Base-by-base conservation (phyloP, 1,140 invertebrate species). In the Aphelenchoides besseyi region DNA sequence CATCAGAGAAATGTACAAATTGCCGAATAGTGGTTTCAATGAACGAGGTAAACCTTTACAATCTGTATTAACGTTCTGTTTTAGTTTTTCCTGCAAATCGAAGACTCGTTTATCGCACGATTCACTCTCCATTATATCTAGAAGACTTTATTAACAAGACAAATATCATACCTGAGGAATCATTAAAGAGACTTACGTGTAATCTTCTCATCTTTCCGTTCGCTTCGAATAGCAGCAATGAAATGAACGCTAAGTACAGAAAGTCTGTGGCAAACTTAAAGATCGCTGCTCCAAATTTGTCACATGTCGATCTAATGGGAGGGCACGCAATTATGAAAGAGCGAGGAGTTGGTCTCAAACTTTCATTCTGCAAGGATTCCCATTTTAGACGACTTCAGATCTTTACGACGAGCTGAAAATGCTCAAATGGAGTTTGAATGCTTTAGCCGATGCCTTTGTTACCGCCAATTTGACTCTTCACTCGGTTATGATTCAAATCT, bases 191-290 rank as follows among this genome's bases (percentile, higher is more conserved):
- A 33, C 55, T 59, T 33, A 59, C 55, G 18, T 18, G 5, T 33
- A 59, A 59, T 18, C 55, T 59, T 5, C 55, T 59, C 5, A 8
- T 59, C 5, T 59, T 29, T 59, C 55, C 55, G 55, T 18, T 59
- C 18, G 55, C 55, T 23, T 8, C 5, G 5, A 28, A 33, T 8
- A 59, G 5, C 5, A 28, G 5, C 55, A 23, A 59, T 16, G 55
- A 59, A 59, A 8, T 59, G 55, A 59, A 33, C 18, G 18, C 55
- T 8, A 18, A 59, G 5, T 59, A 59, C 18, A 23, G 5, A 5
- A 59, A 33, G 18, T 5, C 55, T 8, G 55, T 59, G 5, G 23
- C 5, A 33, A 59, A 59, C 23, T 18, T 59, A 23, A 59, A 59
- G 18, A 5, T 5, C 5, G 55, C 55, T 28, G 55, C 5, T 8